phyloP scores from a whole-genome alignment of 2,797 vertebrate species.

The Phyllotis vaccarum region DNA sequence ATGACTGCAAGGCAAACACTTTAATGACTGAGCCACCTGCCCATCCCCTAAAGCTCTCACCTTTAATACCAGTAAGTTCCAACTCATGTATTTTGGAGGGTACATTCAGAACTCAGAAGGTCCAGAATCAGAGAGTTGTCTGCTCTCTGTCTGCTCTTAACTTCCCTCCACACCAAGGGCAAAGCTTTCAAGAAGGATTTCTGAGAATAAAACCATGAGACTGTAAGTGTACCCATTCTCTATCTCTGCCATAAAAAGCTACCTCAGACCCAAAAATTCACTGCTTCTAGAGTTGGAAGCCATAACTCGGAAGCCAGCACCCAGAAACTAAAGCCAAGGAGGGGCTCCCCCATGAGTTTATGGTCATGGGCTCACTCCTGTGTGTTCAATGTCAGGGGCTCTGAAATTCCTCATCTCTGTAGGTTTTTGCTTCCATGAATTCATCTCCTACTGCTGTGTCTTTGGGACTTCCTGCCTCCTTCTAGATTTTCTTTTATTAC shows the following conservation, averaged over 20 bases:
- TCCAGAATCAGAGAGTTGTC: too few relatives aligned
- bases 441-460: too few relatives aligned
- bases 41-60: neutral
- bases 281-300: neutral
- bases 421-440: neutral
- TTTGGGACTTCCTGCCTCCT: neutral
- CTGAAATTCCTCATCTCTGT: neutral
- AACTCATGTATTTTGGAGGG: too few relatives aligned
- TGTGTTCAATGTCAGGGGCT: too few relatives aligned
- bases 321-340: too few relatives aligned
- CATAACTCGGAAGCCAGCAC: too few relatives aligned
- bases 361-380: rapidly evolving
- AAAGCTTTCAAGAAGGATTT: neutral
- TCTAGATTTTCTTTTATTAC: too few relatives aligned
- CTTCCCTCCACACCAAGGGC: rapidly evolving
- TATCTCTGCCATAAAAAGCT: neutral
- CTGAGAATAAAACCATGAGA: neutral
- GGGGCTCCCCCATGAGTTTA: neutral
- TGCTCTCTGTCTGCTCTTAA: rapidly evolving
- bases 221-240: rapidly evolving
- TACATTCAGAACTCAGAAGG: neutral
- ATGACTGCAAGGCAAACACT: neutral
- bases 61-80: neutral
- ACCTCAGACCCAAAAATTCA: neutral
- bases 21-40: neutral